These are phyloP conservation scores for Pachypsylla venusta DNA, from an alignment of 1,140 invertebrate genomes.

Conservation along the genomic window DNA sequence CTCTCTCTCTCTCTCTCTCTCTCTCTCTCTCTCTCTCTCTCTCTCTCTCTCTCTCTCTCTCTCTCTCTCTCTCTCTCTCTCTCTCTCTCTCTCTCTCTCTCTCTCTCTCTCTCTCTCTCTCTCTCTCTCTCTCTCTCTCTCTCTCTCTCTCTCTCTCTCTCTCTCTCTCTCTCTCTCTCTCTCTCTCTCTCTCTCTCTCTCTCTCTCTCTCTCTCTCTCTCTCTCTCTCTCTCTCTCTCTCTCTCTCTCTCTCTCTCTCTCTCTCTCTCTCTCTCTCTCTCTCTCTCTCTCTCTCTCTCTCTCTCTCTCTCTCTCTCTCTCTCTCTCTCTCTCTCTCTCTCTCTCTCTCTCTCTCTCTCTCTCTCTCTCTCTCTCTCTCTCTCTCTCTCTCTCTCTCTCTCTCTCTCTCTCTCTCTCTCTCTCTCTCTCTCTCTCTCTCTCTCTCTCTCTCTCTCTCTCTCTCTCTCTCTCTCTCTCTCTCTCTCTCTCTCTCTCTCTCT, in stretches of 20 bases:
- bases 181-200: not conserved
- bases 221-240: too few species aligned
- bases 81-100: too few species aligned
- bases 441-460: conserved; percentile 4
- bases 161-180: not conserved
- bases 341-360: not conserved
- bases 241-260: not conserved
- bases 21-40: too few species aligned
- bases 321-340: not conserved
- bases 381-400: not conserved
- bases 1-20: too few species aligned
- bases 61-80: too few species aligned
- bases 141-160: too few species aligned
- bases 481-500: conserved; percentile 10
- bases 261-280: not conserved
- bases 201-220: not conserved
- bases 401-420: too few species aligned
- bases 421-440: too few species aligned
- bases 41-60: too few species aligned
- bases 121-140: too few species aligned
- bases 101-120: too few species aligned
- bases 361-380: not conserved
- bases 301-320: not conserved
- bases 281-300: not conserved
- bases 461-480: conserved; percentile 8